phyloP scores from a whole-genome alignment of 2,797 vertebrate genomes.

The Pogonophryne albipinna region DNA sequence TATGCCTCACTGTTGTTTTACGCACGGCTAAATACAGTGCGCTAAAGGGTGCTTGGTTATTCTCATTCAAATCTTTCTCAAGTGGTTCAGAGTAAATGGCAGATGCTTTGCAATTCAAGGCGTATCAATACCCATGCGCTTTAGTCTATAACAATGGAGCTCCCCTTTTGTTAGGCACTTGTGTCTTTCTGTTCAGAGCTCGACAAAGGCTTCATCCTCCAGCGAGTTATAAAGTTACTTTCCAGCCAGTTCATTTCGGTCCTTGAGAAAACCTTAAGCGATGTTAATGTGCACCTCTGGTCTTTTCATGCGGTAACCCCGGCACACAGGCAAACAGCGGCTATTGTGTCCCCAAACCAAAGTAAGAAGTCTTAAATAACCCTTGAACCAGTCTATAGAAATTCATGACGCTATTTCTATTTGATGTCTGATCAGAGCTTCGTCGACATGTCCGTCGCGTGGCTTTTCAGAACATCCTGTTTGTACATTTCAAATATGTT shows the following conservation, averaged over 20 bases:
- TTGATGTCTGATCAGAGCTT: constrained; percentile 84
- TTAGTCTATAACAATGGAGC: constrained; percentile 83
- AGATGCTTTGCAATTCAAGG: constrained; percentile 91
- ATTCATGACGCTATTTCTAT: constrained; percentile 85
- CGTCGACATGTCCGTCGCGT: constrained; percentile 79
- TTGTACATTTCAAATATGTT: constrained; percentile 63
- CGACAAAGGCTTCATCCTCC: constrained; percentile 88
- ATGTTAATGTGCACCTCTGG: constrained; percentile 88
- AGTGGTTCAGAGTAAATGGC: constrained; percentile 84
- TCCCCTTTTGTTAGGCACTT: constrained; percentile 82
- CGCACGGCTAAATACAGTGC: constrained; percentile 59
- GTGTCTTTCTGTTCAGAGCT: constrained; percentile 81
- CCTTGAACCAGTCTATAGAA: constrained; percentile 85
- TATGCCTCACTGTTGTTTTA: constrained; percentile 67
- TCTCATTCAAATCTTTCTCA: constrained; percentile 84
- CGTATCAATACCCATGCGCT: constrained; percentile 85
- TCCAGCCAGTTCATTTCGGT: constrained; percentile 86
- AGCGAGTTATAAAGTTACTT: constrained; percentile 91
- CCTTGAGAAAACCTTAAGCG: constrained; percentile 87
- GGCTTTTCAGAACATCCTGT: constrained; percentile 67
- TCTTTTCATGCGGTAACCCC: constrained; percentile 85
- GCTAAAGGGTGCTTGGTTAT: constrained; percentile 67
- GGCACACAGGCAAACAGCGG: constrained; percentile 80
- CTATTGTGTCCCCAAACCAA: constrained; percentile 83
- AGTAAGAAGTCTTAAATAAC: constrained; percentile 85